Evolutionary conservation across 2,113 vertebrate genomes (phyloP).

Genomic region (Neotoma lepida): DNA sequence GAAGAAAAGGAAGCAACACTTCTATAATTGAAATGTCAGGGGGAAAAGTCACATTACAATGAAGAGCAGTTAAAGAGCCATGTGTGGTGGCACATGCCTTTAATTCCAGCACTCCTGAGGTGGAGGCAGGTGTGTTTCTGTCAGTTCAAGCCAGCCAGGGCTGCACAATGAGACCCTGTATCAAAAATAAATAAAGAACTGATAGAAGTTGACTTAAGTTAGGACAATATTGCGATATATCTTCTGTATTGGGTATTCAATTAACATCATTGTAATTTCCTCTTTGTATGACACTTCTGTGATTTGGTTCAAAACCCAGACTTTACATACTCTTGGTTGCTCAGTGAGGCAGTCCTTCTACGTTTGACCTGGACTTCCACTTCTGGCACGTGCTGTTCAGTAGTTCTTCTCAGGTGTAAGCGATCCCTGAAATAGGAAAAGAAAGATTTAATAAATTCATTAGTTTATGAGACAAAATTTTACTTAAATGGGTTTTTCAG

Average conservation of each 20-base stretch:
- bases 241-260: not conserved
- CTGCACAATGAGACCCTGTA: not conserved
- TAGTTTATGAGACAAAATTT: not conserved
- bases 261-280: not conserved
- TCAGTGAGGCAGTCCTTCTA: slow-evolving; percentile 76
- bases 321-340: slow-evolving; percentile 73
- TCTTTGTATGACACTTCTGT: not conserved
- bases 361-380: slow-evolving; percentile 77
- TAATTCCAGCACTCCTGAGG: too few species aligned
- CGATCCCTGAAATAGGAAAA: slow-evolving; percentile 70
- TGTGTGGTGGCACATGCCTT: not conserved
- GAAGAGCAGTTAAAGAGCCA: not conserved
- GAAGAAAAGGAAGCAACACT: not conserved
- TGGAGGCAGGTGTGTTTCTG: not conserved
- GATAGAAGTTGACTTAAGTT: not conserved
- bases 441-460: not conserved
- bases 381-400: slow-evolving; percentile 77
- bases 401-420: slow-evolving; percentile 76
- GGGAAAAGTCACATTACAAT: not conserved
- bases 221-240: not conserved
- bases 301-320: not conserved
- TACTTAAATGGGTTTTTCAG: not conserved
- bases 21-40: too few species aligned
- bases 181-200: not conserved
- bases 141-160: not conserved